Base-by-base conservation (phyloP, 2,888 invertebrate species). In the Globia sparganii region DNA sequence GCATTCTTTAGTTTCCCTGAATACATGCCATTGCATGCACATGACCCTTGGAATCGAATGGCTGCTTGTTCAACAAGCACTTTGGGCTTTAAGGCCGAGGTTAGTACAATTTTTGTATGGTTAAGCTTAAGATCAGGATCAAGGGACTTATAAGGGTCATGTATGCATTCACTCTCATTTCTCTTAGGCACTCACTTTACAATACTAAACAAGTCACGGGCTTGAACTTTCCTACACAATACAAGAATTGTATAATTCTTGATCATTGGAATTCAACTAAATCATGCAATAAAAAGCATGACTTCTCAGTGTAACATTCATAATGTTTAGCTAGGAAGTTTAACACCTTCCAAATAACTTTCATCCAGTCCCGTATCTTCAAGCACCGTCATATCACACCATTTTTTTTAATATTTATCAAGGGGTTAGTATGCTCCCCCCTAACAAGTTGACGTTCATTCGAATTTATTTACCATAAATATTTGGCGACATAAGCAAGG, bases 321-420 rank as follows among this genome's bases (percentile, higher is more conserved):
- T 40, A 72, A 59, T 43, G 31, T 49, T 40, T 65, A 4, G 1
- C 46, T 80, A 67, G 58, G 34, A 37, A 43, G 8, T 28, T 15
- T 37, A 28, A 21, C 6, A 34, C 49, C 43, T 31, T 46, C 43
- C 21, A 21, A 43, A 28, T 66, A 43, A 28, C 9, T 53, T 68
- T 34, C 34, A 11, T 13, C 37, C n/a, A n/a, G 21, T 34, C 34
- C 34, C 43, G 18, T 15, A 43, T 58, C 37, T 59, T 49, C 40
- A 70, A 84, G 84, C 70, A 80, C 64, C 77, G 43, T 64, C 43
- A 56, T 83, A 77, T 58, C 67, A 83, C 68, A 77, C 62, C 53
- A 53, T 28, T 46, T 58, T 69, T 31, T 18, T 31, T 62, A 31
- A 18, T 43, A 25, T 25, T 34, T 65, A 65, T 34, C n/a, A 37